Base-by-base conservation (phyloP, 1,140 invertebrate genomes). In the Colletes gigas region DNA sequence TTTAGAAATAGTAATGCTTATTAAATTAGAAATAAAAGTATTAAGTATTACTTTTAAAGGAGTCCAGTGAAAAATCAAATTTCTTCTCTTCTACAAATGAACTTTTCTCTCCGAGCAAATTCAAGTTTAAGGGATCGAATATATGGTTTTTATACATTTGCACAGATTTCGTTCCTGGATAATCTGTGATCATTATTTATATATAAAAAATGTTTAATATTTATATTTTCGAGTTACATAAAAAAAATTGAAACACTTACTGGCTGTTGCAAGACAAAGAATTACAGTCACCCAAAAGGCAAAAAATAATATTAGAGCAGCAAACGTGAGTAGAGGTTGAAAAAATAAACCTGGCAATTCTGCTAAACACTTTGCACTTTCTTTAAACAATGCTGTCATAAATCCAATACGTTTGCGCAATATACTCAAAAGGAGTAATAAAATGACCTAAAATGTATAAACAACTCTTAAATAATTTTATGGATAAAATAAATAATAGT, bases 311-410 rank as follows among this genome's bases (percentile, higher is more conserved):
- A 97, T 91, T 0, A 99, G 93, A 66, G 96, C 94, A 63, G 97
- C 81, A 90, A 98, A 98, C 0, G 98, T 98, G 77, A 98, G 93
- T 1, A 99, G 89, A 1, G 98, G 98, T 89, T 98, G 98, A 30
- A 98, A 93, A 88, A 98, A 96, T 41, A 99, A 92, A n/a, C 95
- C 95, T 8, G 98, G 98, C 81, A 99, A 94, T 88, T 96, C 95
- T 67, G 95, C 95, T 57, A 99, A 94, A 89, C 97, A 98, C 81
- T 96, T 95, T 12, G 97, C 97, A 47, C 98, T 97, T 92, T 99
- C 98, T 88, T 96, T 95, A 88, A 99, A 99, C 17, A 99, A 92
- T 47, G 95, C 94, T 1, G 97, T 95, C 78, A 98, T 94, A 85
- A 98, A 96, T 41, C 95, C 94, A 2, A 98, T 95, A 82, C 97